phyloP scores from a whole-genome alignment of 1,140 invertebrate species.

The Meloidogyne chitwoodi region DNA sequence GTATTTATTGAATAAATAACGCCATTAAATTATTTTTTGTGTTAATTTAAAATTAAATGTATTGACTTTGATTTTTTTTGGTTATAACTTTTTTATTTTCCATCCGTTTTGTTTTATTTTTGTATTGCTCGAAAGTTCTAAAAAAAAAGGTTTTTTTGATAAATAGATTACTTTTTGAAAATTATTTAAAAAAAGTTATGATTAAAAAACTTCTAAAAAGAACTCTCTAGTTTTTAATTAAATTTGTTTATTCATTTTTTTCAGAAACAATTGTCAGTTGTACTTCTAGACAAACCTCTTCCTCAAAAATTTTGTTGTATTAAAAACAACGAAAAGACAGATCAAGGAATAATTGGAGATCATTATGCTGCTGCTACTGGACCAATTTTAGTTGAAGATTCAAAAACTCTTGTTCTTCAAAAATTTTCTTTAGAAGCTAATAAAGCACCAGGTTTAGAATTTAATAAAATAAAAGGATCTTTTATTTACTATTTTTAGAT shows the following conservation, averaged over 20 bases:
- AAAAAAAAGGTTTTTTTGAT: too few relatives aligned
- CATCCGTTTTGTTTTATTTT: too few relatives aligned
- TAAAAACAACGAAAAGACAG: constrained; percentile 21
- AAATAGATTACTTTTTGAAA: too few relatives aligned
- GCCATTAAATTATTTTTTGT: too few relatives aligned
- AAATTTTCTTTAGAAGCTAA: constrained; percentile 43
- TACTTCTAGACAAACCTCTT: constrained; percentile 26
- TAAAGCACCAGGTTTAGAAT: constrained; percentile 35
- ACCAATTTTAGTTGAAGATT: constrained; percentile 40
- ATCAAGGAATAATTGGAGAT: constrained; percentile 39
- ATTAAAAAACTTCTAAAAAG: too few relatives aligned
- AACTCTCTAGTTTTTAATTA: neutral
- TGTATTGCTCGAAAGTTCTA: too few relatives aligned
- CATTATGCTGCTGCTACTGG: constrained; percentile 37
- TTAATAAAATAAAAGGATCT: neutral
- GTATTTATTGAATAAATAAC: too few relatives aligned
- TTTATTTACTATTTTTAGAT: constrained; percentile 32
- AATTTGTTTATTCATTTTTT: neutral
- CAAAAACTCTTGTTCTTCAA: constrained; percentile 34
- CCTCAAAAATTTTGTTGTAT: constrained; percentile 44
- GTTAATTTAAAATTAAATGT: too few relatives aligned
- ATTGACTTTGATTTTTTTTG: too few relatives aligned
- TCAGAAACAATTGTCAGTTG: constrained; percentile 29
- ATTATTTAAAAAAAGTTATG: too few relatives aligned
- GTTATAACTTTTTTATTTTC: too few relatives aligned